phyloP scores from a whole-genome alignment of 2,797 vertebrate genomes.

The Acipenser oxyrinchus region DNA sequence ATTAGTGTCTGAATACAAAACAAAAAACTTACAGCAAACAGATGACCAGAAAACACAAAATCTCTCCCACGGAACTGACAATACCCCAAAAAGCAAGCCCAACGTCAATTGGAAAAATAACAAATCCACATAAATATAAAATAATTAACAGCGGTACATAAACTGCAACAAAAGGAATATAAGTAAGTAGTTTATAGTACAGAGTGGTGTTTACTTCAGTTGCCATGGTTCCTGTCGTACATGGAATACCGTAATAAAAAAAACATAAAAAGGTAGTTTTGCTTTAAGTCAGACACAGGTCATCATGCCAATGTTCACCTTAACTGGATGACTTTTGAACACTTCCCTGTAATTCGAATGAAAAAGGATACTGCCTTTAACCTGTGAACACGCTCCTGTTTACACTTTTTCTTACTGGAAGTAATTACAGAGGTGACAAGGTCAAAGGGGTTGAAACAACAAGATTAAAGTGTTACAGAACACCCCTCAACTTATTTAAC shows the following conservation, averaged over 20 bases:
- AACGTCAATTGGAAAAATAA: constrained; percentile 15
- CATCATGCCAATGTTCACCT: neutral
- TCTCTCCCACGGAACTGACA: neutral
- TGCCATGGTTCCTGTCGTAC: neutral
- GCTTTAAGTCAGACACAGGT: neutral
- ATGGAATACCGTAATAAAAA: neutral
- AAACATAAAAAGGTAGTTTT: no score
- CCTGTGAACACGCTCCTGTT: neutral
- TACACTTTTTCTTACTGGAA: constrained; percentile 13
- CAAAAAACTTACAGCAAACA: constrained; percentile 16
- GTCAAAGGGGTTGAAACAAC: neutral
- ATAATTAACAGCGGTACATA: constrained; percentile 10
- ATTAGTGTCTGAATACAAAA: constrained; percentile 41
- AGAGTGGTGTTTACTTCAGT: neutral
- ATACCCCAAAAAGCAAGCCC: constrained; percentile 7
- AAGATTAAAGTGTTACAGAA: neutral
- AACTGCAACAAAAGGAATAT: constrained; percentile 2
- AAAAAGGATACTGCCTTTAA: neutral
- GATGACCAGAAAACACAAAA: constrained; percentile 7
- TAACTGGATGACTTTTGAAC: neutral
- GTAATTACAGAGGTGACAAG: constrained; percentile 48
- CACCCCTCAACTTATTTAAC: neutral
- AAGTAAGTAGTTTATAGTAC: neutral
- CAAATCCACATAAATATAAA: constrained; percentile 32
- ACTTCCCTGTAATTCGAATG: neutral